Evolutionary conservation across 2,888 invertebrate species (phyloP).

Genomic region (Hypomecis atomaria): DNA sequence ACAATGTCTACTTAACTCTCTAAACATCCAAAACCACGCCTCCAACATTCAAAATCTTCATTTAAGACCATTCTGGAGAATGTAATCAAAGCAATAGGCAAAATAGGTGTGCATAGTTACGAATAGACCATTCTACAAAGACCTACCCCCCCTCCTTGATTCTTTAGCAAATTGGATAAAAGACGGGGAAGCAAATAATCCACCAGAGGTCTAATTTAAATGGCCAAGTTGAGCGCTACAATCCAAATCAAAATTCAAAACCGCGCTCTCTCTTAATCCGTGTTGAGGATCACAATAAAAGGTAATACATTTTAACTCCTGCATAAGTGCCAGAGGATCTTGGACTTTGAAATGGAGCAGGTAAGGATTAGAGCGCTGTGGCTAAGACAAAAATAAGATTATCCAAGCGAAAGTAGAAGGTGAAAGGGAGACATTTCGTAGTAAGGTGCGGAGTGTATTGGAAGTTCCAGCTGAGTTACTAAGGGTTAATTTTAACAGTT

Average conservation of each 20-base stretch:
- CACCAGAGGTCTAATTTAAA: slow-evolving; percentile 70
- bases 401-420: slow-evolving; percentile 84
- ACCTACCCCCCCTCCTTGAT: slow-evolving; percentile 50
- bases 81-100: slow-evolving; percentile 80
- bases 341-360: slow-evolving; percentile 57
- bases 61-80: slow-evolving; percentile 75
- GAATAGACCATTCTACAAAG: slow-evolving; percentile 57
- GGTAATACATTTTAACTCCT: slow-evolving; percentile 83
- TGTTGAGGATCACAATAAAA: slow-evolving; percentile 85
- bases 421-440: slow-evolving; percentile 83
- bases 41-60: slow-evolving; percentile 77
- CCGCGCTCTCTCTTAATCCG: slow-evolving; percentile 85
- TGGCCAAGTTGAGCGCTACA: slow-evolving; percentile 74
- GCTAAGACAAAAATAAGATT: slow-evolving; percentile 76
- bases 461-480: slow-evolving; percentile 36
- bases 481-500: slow-evolving; percentile 30
- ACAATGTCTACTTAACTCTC: slow-evolving; percentile 60
- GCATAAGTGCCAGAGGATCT: slow-evolving; percentile 53
- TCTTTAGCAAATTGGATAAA: slow-evolving; percentile 52
- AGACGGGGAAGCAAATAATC: slow-evolving; percentile 66
- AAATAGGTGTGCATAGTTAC: slow-evolving; percentile 81
- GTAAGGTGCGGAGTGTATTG: slow-evolving; percentile 61
- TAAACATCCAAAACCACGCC: slow-evolving; percentile 66
- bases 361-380: slow-evolving; percentile 62
- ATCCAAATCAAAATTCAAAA: slow-evolving; percentile 85